Base-by-base conservation (phyloP, 2,797 vertebrate species). In the Arnoldichthys spilopterus region DNA sequence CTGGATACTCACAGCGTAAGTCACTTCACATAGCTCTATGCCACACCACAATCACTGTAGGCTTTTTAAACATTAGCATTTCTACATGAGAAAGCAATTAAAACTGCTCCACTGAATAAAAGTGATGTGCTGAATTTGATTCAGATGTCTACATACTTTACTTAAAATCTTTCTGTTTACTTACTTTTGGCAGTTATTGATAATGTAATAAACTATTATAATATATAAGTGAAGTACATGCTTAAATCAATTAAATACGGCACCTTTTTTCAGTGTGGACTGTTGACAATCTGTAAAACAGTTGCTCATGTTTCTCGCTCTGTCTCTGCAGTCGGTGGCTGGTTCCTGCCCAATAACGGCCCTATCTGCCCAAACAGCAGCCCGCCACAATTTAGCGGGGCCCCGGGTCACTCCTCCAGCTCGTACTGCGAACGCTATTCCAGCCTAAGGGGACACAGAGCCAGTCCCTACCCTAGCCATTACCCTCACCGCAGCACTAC, bases 371-470 rank as follows among this genome's bases (percentile, higher is more conserved):
- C 93, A 83, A 94, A 90, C 90, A 93, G 90, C 88, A 94, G 92
- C 86, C 93, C 92, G 0, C 91, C 93, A 26, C 93, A 94, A 89
- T 94, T 95, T 89, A 92, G 86, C 0, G 80, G 90, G 22, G 76
- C 89, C 0, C 89, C 88, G 0, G 91, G 87, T 63, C 93, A 94
- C 86, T 91, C 94, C 2, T 93, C 94, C 0, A 88, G 92, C 68
- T 93, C 94, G 1, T 95, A 95, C 88, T 95, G 94, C 9, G 93
- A 95, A 83, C 92, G 92, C 32, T 94, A 94, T 87, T 92, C 94
- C 67, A 87, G 90, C 83, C 89, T 95, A 68, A 89, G 93, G 86
- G 91, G 87, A 85, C 94, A 94, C 79, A 76, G 93, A 15, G 85
- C 92, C 0, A 88, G 92, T 15, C 94, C 94, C 0, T 95, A 95